Base-by-base conservation (phyloP, 2,797 vertebrate species). In the Sebastiscus albofasciatus region DNA sequence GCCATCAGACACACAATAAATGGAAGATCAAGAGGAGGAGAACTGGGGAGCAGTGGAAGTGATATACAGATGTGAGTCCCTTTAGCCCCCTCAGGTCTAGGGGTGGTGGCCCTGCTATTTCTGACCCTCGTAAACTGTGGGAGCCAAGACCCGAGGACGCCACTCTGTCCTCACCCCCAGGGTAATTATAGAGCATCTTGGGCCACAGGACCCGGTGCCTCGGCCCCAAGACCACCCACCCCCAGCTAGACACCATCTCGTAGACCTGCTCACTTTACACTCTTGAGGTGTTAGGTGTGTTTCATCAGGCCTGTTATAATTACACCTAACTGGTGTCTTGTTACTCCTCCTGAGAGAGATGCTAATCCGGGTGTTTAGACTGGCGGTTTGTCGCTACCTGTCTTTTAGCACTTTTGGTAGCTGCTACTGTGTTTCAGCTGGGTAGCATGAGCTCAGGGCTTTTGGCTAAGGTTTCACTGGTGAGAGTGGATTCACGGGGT, bases 171-270 rank as follows among this genome's bases (percentile, higher is more conserved):
- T 95, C 93, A 93, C 91, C 82, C 90, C 66, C 2, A 16, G 72
- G 90, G 92, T 96, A 96, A 95, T 95, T 96, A 94, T 96, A 96
- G 96, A 92, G 93, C 80, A 67, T 90, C 89, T 70, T 24, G 72
- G 85, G 80, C 86, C 83, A 84, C 52, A 52, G 83, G 82, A 87
- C 78, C 69, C 72, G 59, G 75, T 76, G 72, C 81, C 86, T 81
- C 69, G 20, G 72, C 59, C 67, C 67, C 62, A 62, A 62, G 86
- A 90, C 89, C 89, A 92, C 91, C 92, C 90, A 89, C 58, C 80
- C 89, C 89, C 82, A 81, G 69, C 20, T 56, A 68, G 66, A 77
- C 62, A 79, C 67, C 1, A n/a, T 81, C 81, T 75, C 65, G 46
- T 26, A 81, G 84, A 90, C 75, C 81, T 58, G 70, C 81, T 85